Conservation (phyloP, 2,113 vertebrate species). For the Arenaria interpres region DNA sequence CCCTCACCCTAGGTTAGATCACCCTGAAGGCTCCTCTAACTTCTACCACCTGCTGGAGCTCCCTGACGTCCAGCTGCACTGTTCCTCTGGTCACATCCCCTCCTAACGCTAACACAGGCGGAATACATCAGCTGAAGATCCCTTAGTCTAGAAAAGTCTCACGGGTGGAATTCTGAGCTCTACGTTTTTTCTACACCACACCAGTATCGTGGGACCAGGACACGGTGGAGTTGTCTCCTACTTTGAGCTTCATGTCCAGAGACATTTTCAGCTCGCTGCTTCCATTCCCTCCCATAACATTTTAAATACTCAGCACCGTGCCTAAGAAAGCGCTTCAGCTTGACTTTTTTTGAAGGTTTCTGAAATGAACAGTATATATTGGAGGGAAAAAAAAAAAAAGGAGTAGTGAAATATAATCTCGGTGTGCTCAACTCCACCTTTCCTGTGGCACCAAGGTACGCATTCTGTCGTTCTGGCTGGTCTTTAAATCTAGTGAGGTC, state of each 20-base stretch:
- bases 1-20: background rate
- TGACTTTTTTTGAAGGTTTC: background rate
- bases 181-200: background rate
- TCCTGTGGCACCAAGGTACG: slow-evolving; percentile 46
- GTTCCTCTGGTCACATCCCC: background rate
- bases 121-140: fast-evolving
- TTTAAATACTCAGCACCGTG: background rate
- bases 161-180: background rate
- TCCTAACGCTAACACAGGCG: background rate
- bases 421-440: slow-evolving; percentile 8
- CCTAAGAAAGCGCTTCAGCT: background rate
- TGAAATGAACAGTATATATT: slow-evolving; percentile 6
- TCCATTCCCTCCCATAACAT: background rate
- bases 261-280: background rate
- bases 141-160: background rate
- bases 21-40: background rate
- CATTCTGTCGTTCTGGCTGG: slow-evolving; percentile 39
- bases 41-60: background rate
- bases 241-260: background rate
- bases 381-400: background rate
- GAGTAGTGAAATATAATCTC: slow-evolving; percentile 27
- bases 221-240: background rate
- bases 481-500: slow-evolving; percentile 64
- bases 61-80: background rate
- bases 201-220: too few relatives aligned